Base-by-base conservation (phyloP, 2,888 invertebrate species). In the Eristalinus aeneus region DNA sequence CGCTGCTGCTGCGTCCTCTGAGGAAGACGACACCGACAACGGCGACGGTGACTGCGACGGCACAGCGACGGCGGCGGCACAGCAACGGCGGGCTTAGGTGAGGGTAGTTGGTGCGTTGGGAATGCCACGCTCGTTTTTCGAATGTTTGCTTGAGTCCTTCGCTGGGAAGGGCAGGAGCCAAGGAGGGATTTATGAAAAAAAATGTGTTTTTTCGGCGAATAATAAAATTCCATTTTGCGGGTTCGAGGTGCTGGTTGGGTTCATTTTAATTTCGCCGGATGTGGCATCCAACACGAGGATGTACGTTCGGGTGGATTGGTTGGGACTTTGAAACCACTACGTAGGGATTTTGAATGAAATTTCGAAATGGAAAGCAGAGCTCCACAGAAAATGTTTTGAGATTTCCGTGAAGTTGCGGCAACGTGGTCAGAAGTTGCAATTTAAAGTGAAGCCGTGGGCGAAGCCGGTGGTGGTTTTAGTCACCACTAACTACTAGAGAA, bases 171-270 rank as follows among this genome's bases (percentile, higher is more conserved):
- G 27, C 27, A 27, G 27, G 27, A 27, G 27, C n/a, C n/a, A 27
- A 27, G 27, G 27, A 16, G 46, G 46, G 46, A 46, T 8, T 16
- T 46, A 16, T 16, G 46, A 16, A 46, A 16, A 5, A 16, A n/a
- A n/a, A n/a, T n/a, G n/a, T n/a, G n/a, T 46, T 16, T 46, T 46
- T 46, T 46, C 16, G 4, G 46, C n/a, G 46, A 46, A 46, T 46
- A 46, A 16, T 46, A 56, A 56, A 69, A 56, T 71, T 71, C 69
- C 69, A 64, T 46, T 58, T 61, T 34, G 10, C 69, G 16, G 54
- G 46, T n/a, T 16, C n/a, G 46, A 4, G 46, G 4, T 39, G 39
- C 6, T n/a, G 39, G 16, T 39, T n/a, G 39, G 4, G 46, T 8
- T 69, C 22, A 20, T 34, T 22, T 56, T 27, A 58, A 36, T 58